A percentile compares a stretch with the other conserved stretches of the same genome.
Conservation (phyloP, 2,113 vertebrate species). For the Pao palembangensis region DNA sequence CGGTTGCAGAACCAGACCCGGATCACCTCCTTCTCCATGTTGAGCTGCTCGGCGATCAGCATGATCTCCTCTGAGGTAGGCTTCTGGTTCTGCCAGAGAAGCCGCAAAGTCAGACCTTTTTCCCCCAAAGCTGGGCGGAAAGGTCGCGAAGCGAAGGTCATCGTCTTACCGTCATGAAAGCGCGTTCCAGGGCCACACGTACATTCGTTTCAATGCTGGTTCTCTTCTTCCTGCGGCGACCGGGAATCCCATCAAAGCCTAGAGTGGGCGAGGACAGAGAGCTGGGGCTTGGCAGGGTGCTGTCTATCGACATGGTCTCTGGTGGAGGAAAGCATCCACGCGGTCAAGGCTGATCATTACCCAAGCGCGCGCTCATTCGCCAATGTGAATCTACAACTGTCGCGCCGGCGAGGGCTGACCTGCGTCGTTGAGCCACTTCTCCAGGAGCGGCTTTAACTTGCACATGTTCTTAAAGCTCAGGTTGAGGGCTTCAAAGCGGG, state of each 20-base stretch:
- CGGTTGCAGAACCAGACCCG: conserved; percentile 94
- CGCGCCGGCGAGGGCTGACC: conserved; percentile 61
- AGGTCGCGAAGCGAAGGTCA: no score
- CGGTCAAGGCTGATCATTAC: background rate
- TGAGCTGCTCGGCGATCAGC: conserved; percentile 87
- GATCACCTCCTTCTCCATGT: conserved; percentile 93
- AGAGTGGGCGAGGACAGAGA: conserved; percentile 81
- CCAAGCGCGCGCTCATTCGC: background rate
- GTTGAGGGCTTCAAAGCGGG: conserved; percentile 91
- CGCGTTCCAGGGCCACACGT: conserved; percentile 89
- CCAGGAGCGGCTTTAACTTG: conserved; percentile 90
- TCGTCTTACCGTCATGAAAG: conserved; percentile 83
- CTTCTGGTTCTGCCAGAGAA: conserved; percentile 86
- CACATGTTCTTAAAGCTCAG: conserved; percentile 97
- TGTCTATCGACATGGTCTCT: conserved; percentile 94
- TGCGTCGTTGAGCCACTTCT: conserved; percentile 92
- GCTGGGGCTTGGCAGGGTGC: conserved; percentile 87
- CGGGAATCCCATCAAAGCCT: conserved; percentile 85
- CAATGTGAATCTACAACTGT: background rate
- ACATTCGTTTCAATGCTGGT: conserved; percentile 96
- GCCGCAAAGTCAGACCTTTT: background rate
- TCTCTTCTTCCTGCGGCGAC: conserved; percentile 91
- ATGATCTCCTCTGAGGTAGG: conserved; percentile 93
- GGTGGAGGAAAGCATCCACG: conserved; percentile 16
- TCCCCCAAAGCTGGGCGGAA: no score